Conservation (phyloP, 1,140 invertebrate genomes). For the Ruditapes philippinarum region DNA sequence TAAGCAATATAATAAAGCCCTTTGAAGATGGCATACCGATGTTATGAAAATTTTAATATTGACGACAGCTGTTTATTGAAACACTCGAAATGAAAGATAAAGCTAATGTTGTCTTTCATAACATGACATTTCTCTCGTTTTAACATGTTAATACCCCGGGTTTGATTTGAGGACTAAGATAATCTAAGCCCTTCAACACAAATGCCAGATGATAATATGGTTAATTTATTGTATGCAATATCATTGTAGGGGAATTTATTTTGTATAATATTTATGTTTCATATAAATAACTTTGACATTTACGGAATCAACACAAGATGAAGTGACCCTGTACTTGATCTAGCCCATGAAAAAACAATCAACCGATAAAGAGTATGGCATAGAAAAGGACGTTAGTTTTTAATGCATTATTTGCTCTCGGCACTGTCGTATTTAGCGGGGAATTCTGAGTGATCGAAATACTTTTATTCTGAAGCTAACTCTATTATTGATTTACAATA, state of each 20-base stretch:
- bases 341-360: no score
- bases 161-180: neutral
- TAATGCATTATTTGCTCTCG: no score
- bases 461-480: no score
- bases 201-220: neutral
- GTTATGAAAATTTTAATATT: constrained; percentile 9
- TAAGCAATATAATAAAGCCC: neutral
- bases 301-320: no score
- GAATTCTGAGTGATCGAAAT: no score
- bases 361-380: no score
- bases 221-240: constrained; percentile 24
- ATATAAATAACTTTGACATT: constrained; percentile 2
- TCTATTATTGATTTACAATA: no score
- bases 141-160: neutral
- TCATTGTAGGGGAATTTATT: neutral
- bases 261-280: constrained; percentile 13
- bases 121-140: neutral
- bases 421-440: no score
- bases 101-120: neutral
- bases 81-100: neutral
- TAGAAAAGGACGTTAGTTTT: no score
- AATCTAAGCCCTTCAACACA: neutral
- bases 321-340: no score
- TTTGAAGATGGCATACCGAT: neutral
- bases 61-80: neutral